Evolutionary conservation across 2,888 invertebrate genomes (phyloP).

Genomic region (Athetis lepigone): DNA sequence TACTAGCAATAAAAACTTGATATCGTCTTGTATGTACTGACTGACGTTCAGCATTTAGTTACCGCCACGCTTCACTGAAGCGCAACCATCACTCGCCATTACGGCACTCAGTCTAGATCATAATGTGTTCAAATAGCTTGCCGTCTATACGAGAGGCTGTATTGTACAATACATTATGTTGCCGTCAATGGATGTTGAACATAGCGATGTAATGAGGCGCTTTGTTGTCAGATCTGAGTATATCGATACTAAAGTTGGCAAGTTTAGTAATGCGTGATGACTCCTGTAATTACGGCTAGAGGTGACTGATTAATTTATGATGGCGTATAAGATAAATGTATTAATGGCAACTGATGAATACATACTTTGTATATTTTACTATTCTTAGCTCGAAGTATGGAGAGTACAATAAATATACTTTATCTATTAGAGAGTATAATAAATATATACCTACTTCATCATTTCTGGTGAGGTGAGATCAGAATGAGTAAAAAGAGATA

Average conservation of each 20-base stretch:
- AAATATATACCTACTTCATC: no score
- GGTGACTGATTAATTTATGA: constrained; percentile 11
- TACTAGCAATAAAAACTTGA: constrained; percentile 32
- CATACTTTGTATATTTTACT: not conserved
- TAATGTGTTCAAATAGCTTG: constrained; percentile 43
- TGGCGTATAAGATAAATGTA: constrained; percentile 17
- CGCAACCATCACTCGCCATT: constrained; percentile 49
- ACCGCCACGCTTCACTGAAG: constrained; percentile 59
- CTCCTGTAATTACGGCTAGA: constrained; percentile 20
- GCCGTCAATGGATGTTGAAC: constrained; percentile 34
- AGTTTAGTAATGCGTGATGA: constrained; percentile 33
- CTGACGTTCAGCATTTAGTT: constrained; percentile 55
- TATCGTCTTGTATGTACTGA: constrained; percentile 14
- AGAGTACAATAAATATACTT: no score
- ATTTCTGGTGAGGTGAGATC: not conserved
- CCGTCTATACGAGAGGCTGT: constrained; percentile 12
- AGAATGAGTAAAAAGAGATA: not conserved
- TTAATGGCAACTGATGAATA: not conserved
- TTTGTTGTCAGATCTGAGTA: constrained; percentile 4
- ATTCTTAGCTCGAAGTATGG: no score
- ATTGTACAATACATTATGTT: constrained; percentile 11
- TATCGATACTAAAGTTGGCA: constrained; percentile 22
- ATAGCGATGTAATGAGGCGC: constrained; percentile 27
- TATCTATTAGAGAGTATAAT: no score
- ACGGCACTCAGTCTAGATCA: constrained; percentile 33